Base-by-base conservation (phyloP, 2,113 vertebrate genomes). In the Cavia aperea region DNA sequence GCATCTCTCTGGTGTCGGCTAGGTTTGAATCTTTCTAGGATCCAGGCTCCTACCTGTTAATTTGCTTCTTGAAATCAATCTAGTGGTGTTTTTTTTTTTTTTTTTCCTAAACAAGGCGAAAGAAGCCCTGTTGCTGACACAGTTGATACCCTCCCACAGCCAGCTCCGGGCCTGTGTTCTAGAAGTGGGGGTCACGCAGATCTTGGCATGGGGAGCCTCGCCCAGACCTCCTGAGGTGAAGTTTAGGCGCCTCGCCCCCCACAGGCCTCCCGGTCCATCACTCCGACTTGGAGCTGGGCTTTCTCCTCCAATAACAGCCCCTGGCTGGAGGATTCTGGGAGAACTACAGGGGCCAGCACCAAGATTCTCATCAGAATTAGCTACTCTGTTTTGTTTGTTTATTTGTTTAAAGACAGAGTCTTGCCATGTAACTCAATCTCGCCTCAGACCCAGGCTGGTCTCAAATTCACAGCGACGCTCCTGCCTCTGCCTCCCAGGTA, bases 41-140 rank as follows among this genome's bases (percentile, higher is more conserved):
- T 90, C 92, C 79, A 78, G 83, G 88, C 49, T 95, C 92, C 95
- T 90, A 92, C 77, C 82, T 58, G 39, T 93, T 85, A 62, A 95
- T 92, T 95, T 95, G 82, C 92, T 88, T n/a, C 86, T 92, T 39
- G 79, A 95, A 95, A 90, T 95, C 79, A 86, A 82, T 88, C 65
- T 60, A 54, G 43, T 39, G 3, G 39, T 39, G 39, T 39, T 39
- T 10, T 72, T 72, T 21, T 19, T 70, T 70, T 70, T 70, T 70
- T 70, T 62, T 87, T 79, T 93, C 56, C 85, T 62, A 87, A 91
- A 93, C 23, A 87, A 84, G 62, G 39, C 31, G 21, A 15, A 54
- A 49, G 70, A 90, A 29, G 51, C 2, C 56, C 54, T 89, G 56
- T 68, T 33, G 51, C 56, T 16, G 16, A n/a, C 62, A 72, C 46